These are phyloP conservation scores for Crotalus viridis DNA, from an alignment of 2,113 vertebrate genomes.

Conservation along the genomic window DNA sequence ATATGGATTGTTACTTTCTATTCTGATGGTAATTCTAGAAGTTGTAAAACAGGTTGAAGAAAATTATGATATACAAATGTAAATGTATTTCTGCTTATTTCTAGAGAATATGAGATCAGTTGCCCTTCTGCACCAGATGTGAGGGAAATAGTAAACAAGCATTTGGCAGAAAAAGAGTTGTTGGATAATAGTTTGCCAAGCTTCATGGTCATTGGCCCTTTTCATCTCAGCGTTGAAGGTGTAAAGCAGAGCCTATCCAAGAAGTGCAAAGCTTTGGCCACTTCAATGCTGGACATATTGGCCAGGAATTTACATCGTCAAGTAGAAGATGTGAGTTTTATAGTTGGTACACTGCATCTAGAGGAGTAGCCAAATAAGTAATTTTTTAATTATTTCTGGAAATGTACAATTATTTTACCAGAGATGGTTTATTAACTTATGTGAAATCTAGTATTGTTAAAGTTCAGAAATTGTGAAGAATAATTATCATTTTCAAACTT, in stretches of 20 bases:
- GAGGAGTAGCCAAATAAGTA: not conserved
- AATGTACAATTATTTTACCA: not conserved
- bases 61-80: not conserved
- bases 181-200: conserved; percentile 76
- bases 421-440: not conserved
- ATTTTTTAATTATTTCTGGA: conserved; percentile 16
- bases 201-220: conserved; percentile 86
- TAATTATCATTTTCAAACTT: not conserved
- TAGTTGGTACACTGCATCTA: not conserved
- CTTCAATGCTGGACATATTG: conserved; percentile 75
- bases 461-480: not conserved
- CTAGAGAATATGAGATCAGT: conserved; percentile 62
- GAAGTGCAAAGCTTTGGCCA: conserved; percentile 78
- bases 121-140: conserved; percentile 74
- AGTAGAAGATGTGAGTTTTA: conserved; percentile 76
- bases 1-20: not conserved
- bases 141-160: conserved; percentile 70
- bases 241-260: conserved; percentile 77
- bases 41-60: not conserved
- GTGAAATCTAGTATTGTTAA: not conserved
- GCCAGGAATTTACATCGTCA: conserved; percentile 75
- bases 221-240: conserved; percentile 72
- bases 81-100: conserved; percentile 35
- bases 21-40: not conserved
- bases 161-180: conserved; percentile 77